A percentile compares a stretch with the other conserved stretches of the same genome.
Conservation (phyloP, 2,113 vertebrate species). For the Psittacula cyanocephala region DNA sequence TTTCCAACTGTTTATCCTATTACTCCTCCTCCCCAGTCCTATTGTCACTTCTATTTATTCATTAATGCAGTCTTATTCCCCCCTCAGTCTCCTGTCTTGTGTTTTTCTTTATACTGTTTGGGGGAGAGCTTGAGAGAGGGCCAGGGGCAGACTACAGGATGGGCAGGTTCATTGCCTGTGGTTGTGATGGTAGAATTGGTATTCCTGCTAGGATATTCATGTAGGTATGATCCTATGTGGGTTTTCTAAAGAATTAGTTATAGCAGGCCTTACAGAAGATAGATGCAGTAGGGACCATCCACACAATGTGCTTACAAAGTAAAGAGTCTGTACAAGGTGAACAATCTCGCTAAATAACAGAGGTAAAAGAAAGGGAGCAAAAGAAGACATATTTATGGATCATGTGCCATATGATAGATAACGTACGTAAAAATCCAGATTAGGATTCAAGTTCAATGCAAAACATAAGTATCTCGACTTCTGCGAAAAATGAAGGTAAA, state of each 20-base stretch:
- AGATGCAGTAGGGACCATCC: neutral
- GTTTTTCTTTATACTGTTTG: neutral
- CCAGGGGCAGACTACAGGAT: neutral
- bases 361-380: neutral
- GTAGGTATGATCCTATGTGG: neutral
- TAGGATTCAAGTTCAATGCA: neutral
- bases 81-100: neutral
- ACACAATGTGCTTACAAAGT: neutral
- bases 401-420: neutral
- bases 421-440: neutral
- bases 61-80: neutral
- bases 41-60: neutral
- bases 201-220: neutral
- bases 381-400: neutral
- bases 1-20: fast-evolving
- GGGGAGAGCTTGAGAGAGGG: neutral
- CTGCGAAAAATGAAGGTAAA: neutral
- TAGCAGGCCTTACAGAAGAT: neutral
- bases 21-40: neutral
- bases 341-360: neutral
- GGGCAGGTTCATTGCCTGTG: neutral
- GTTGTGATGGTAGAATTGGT: neutral
- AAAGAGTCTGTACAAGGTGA: neutral
- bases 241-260: neutral
- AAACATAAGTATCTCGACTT: neutral